Conservation (phyloP, 2,113 vertebrate species). For the Perognathus longimembris region DNA sequence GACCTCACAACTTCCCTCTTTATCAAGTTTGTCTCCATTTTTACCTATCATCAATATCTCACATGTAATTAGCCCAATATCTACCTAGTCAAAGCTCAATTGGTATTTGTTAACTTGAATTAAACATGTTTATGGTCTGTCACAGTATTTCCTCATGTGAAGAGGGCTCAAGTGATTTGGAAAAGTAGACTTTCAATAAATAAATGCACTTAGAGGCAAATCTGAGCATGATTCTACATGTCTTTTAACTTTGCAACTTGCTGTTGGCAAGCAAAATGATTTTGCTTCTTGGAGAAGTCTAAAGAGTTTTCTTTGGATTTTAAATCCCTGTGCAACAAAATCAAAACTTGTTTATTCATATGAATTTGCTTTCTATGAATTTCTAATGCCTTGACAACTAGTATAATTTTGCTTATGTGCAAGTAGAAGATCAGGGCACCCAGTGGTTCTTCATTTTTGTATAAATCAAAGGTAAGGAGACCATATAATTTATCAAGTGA, state of each 20-base stretch:
- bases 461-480: background rate
- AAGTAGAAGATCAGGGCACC: background rate
- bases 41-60: background rate
- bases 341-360: background rate
- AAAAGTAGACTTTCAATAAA: background rate
- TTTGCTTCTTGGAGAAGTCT: slow-evolving; percentile 1
- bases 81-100: background rate
- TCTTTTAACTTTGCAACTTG: background rate
- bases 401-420: background rate
- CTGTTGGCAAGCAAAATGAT: slow-evolving; percentile 31
- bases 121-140: background rate
- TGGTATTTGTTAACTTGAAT: background rate
- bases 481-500: background rate
- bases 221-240: background rate
- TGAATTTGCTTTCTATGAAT: background rate
- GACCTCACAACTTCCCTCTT: background rate
- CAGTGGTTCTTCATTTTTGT: slow-evolving; percentile 7
- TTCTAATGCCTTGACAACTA: background rate
- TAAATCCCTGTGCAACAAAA: background rate
- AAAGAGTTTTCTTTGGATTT: slow-evolving; percentile 38
- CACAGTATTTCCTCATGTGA: background rate
- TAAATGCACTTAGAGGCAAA: background rate
- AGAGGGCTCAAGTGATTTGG: background rate
- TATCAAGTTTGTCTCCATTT: background rate
- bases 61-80: background rate